Evolutionary conservation across 1,140 invertebrate species (phyloP), one percentile per base, ranked within the genome.

Genomic region (Formica selysi): DNA sequence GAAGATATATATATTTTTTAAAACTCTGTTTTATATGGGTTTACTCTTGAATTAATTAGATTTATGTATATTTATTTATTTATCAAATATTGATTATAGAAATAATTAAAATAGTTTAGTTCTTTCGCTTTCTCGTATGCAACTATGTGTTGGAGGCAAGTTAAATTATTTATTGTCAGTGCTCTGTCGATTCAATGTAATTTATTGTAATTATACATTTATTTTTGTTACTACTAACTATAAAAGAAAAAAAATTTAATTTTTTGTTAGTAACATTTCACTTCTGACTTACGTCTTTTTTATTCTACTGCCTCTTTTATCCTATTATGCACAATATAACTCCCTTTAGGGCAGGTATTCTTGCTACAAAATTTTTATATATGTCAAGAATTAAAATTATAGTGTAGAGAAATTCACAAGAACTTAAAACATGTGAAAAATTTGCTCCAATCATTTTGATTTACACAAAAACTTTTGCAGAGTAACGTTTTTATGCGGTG

Each of bases 361-460:
- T 61, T 26, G 54, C 32, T 38, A 16, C 10, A 38, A 61, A 61
- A 76, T 59, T 76, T 10, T 59, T 36, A 61, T 61, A 59, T 76
- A 76, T 41, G 22, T 61, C 54, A 41, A 76, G 73, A 22, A 76
- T 59, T 57, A 76, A 38, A 76, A 22, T 61, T 76, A 32, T 19
- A 29, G 3, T n/a, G n/a, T 8, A 11, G 11, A 61, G n/a, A 13
- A 76, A 51, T 71, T 44, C 26, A 44, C 68, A 51, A 61, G 22
- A 76, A 76, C 41, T 76, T 76, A 59, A 76, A 29, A 5, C 41
- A 26, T 22, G 19, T 32, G 38, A 74, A 76, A 61, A 59, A 36
- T 41, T 76, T 7, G 11, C 16, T 59, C n/a, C 36, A 76, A 76
- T 11, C 22, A 38, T 59, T 19, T 41, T 13, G 36, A 5, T 32